Percentiles rank a stretch among this genome's conserved stretches.
phyloP scores from a whole-genome alignment of 2,888 invertebrate species.

The Stenoptilia bipunctidactyla region DNA sequence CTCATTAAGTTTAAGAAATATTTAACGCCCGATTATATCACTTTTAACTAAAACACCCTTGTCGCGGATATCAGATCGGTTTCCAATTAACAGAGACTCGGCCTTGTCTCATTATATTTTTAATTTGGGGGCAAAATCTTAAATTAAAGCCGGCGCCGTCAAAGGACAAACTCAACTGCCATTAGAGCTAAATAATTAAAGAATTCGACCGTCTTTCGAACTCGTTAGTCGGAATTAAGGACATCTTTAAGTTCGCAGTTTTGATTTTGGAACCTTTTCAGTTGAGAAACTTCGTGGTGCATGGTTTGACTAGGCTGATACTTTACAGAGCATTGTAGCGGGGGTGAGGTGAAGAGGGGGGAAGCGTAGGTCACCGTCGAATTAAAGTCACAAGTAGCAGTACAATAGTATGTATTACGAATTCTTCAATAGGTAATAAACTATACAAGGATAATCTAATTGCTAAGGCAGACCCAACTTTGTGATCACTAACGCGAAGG shows the following conservation, averaged over 20 bases:
- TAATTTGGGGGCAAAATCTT: constrained; percentile 68
- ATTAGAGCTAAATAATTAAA: constrained; percentile 71
- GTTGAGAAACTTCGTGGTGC: constrained; percentile 6
- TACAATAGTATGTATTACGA: too few relatives aligned
- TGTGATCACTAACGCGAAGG: too few relatives aligned
- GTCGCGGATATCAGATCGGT: constrained; percentile 51
- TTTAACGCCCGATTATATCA: constrained; percentile 13
- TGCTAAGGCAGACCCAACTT: too few relatives aligned
- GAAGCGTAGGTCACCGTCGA: too few relatives aligned
- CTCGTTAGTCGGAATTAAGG: constrained; percentile 60
- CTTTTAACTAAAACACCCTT: constrained; percentile 35
- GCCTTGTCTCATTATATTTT: constrained; percentile 69
- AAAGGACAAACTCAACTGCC: constrained; percentile 63
- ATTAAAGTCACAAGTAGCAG: too few relatives aligned
- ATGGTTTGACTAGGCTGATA: too few relatives aligned
- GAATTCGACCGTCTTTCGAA: constrained; percentile 60
- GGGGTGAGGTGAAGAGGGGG: too few relatives aligned
- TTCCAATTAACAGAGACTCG: constrained; percentile 66
- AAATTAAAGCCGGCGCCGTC: constrained; percentile 66
- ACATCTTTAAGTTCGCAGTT: constrained; percentile 52
- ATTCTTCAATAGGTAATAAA: too few relatives aligned
- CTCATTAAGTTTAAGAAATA: not conserved
- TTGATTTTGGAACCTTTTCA: constrained; percentile 40
- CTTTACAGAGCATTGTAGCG: too few relatives aligned
- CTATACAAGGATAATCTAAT: too few relatives aligned